Conservation (phyloP, 2,113 vertebrate genomes). For the Cromileptes altivelis region DNA sequence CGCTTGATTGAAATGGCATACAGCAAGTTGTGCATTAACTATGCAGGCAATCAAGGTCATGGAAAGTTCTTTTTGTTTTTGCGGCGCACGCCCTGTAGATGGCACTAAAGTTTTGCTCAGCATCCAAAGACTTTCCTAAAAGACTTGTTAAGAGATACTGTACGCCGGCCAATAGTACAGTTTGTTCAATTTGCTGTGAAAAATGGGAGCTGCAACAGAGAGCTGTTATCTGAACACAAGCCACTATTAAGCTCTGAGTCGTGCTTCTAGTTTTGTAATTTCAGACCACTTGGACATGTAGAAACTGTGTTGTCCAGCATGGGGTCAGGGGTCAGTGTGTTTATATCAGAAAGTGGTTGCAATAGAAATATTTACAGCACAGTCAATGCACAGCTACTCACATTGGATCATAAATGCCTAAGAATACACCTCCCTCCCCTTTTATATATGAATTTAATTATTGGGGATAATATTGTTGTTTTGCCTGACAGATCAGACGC, state of each 20-base stretch:
- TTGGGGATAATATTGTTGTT: conserved; percentile 20
- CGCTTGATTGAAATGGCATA: conserved; percentile 48
- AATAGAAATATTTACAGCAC: background rate
- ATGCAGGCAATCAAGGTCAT: conserved; percentile 77
- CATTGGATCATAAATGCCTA: background rate
- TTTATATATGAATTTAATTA: background rate
- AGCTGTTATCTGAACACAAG: conserved; percentile 51
- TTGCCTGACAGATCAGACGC: conserved; percentile 34
- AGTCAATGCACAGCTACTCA: background rate
- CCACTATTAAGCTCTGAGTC: background rate
- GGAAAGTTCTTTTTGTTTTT: conserved; percentile 76
- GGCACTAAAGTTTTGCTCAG: conserved; percentile 69
- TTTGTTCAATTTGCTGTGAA: conserved; percentile 64
- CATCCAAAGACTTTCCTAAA: background rate
- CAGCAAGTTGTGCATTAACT: conserved; percentile 64
- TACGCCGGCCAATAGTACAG: conserved; percentile 51
- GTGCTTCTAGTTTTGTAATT: conserved; percentile 18
- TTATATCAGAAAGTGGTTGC: conserved; percentile 3
- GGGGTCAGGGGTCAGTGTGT: background rate
- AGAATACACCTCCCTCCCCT: background rate
- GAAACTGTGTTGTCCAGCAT: background rate
- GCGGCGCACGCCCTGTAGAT: conserved; percentile 62
- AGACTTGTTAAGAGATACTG: conserved; percentile 32
- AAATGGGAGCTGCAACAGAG: conserved; percentile 48
- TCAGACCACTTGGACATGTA: conserved; percentile 5